Evolutionary conservation across 2,797 vertebrate genomes (phyloP), one percentile per base, ranked within the genome.

Genomic region (Coregonus ussuriensis): DNA sequence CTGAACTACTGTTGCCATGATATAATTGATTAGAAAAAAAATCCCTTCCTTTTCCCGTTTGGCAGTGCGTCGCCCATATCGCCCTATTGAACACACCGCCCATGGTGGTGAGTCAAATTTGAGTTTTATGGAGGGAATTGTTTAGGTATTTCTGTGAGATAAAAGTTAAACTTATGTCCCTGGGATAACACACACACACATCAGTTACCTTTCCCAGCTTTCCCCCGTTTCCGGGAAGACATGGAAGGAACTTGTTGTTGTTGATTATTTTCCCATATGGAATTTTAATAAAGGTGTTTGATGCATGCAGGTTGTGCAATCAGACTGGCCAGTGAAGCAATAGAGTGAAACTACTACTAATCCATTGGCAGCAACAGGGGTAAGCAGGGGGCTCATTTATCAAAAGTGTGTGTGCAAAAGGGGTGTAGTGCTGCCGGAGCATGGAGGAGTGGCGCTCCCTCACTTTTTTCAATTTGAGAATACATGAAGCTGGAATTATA

Each of bases 51-150:
- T n/a, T n/a, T n/a, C n/a, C n/a, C n/a, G n/a, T n/a, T n/a, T n/a
- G n/a, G n/a, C n/a, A n/a, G n/a, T n/a, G n/a, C n/a, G n/a, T n/a
- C n/a, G n/a, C n/a, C n/a, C n/a, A n/a, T n/a, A n/a, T n/a, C n/a
- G n/a, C n/a, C n/a, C n/a, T n/a, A n/a, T n/a, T n/a, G n/a, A n/a
- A n/a, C n/a, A n/a, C n/a, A n/a, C n/a, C n/a, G n/a, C n/a, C n/a
- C n/a, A 90, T 88, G 9, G 89, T 91, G 90, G 87, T 86, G 85
- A 84, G 78, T 76, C 62, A 70, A 83, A 85, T 85, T 87, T 85
- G 84, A 76, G 68, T 90, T 91, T 91, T 89, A 93, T 86, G 83
- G 79, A 88, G 76, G 78, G 83, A 88, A 90, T 88, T 88, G 89
- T 91, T 92, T 89, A 85, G 88, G 82, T 88, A 86, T 47, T 84